Conservation (phyloP, 2,888 invertebrate species). For the Cyclophora albipunctata region DNA sequence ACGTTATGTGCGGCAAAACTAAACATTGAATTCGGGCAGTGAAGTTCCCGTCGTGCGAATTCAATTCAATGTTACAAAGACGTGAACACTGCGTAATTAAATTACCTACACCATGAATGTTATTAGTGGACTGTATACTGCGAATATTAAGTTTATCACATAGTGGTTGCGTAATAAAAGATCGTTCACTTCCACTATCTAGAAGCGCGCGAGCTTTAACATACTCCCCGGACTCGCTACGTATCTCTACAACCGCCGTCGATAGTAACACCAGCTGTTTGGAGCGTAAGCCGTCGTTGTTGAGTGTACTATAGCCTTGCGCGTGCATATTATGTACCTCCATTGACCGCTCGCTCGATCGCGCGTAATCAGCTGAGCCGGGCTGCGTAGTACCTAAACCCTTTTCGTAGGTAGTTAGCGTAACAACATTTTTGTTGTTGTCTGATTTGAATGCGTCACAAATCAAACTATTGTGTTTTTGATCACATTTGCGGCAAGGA, state of each 20-base stretch:
- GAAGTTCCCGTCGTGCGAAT: constrained; percentile 5
- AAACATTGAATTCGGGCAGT: constrained; percentile 11
- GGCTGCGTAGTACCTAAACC: no score
- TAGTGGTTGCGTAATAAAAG: constrained; percentile 16
- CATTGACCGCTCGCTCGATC: no score
- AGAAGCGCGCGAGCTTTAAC: background rate
- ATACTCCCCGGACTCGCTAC: no score
- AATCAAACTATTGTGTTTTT: constrained; percentile 6
- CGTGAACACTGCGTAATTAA: constrained; percentile 12
- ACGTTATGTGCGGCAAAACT: constrained; percentile 9
- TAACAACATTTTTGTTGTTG: no score
- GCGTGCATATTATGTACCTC: no score
- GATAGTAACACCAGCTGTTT: constrained; percentile 2
- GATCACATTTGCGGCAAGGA: constrained; percentile 4
- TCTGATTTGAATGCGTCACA: no score
- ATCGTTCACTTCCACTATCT: constrained; percentile 13
- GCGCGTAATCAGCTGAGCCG: no score
- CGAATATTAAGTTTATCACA: constrained; percentile 11
- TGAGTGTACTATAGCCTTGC: no score
- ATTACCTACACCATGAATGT: constrained; percentile 15
- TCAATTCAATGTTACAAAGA: constrained; percentile 12
- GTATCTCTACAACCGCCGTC: background rate
- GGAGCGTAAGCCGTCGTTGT: background rate
- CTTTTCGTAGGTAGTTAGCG: no score
- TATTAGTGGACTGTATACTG: constrained; percentile 20